Base-by-base conservation (phyloP, 2,113 vertebrate species). In the Phalacrocorax pelagicus region DNA sequence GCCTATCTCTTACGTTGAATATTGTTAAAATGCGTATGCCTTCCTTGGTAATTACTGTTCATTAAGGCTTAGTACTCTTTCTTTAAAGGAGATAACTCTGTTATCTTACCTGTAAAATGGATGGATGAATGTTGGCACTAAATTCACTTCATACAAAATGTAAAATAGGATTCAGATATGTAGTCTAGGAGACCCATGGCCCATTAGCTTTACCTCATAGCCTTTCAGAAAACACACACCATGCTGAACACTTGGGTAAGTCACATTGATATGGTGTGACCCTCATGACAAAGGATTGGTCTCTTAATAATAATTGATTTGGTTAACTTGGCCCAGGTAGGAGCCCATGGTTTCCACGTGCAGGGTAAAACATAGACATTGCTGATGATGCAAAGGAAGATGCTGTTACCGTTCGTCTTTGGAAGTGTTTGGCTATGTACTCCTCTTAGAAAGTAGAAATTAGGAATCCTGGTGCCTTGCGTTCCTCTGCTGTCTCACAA, bases 11-110 rank as follows among this genome's bases (percentile, higher is more conserved):
- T 69, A 52, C 52, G 65, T 2, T 42, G 49, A 79, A 65, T 77
- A 34, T 69, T 87, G 89, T 92, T 95, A 26, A 90, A 88, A 69
- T 80, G 58, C 10, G 1, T 79, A 15, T 82, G 34, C 66, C 34
- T 94, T 93, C 74, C 15, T 2, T 73, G 36, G 32, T 88, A 73
- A 80, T 93, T 96, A 69, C 40, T 92, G 4, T 88, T 92, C 82
- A 54, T 88, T 87, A 94, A 89, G 65, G 61, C 57, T 89, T 46
- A 55, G 44, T 75, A 27, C 32, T 52, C 52, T 67, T 96, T 86
- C 57, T 92, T 79, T 89, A 57, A 92, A 78, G 46, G 49, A 88
- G 69, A 49, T 82, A 71, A 65, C 61, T 91, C 65, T 94, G 19
- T 85, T 93, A 36, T 46, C 81, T 80, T 82, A 82, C 22, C 44